Evolutionary conservation across 92 coral and sea anemone genomes (phyloP), one percentile per base, ranked within the genome.

Genomic region (Phenganax stokvisi): DNA sequence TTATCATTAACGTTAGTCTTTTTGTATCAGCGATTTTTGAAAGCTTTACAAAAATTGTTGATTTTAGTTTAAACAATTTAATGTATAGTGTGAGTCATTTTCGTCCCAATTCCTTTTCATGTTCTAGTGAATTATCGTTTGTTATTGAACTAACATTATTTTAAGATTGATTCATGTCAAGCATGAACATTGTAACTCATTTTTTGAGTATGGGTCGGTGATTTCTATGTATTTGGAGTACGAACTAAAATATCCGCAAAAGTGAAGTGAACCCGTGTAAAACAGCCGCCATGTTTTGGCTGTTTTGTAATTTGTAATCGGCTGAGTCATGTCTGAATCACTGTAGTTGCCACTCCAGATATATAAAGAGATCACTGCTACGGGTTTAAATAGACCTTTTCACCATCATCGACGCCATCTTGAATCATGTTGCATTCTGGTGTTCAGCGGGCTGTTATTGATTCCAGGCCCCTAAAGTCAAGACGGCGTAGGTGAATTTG

Each of bases 161-260:
- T 61, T 1, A 28, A 61, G 7, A 15, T 27, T 27, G 10, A 66
- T 5, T 66, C 72, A 66, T 66, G 72, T 66, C 16, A 66, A 66
- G 72, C 72, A 66, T 66, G 72, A 20, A 12, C 72, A 66, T 25
- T 30, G 72, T 13, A 66, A 66, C 72, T 66, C 72, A 66, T 27
- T 66, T 20, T 66, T 66, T 6, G 72, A 30, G 72, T 66, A 27
- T 20, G 72, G 72, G 72, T 37, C 47, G 47, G 47, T 37, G 47
- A 37, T 37, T 5, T 37, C 47, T 37, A 5, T 37, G 0, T 37
- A 37, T 37, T 37, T 37, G 47, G 47, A 37, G 47, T 37, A 37
- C 47, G 47, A 37, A 37, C 47, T 37, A 37, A 37, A 37, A 37
- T 37, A 37, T 37, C 47, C 47, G 47, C 47, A 37, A 37, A 37